Percentiles rank a stretch among this genome's conserved stretches.
phyloP scores from a whole-genome alignment of 2,113 vertebrate genomes.

The Pandion haliaetus region DNA sequence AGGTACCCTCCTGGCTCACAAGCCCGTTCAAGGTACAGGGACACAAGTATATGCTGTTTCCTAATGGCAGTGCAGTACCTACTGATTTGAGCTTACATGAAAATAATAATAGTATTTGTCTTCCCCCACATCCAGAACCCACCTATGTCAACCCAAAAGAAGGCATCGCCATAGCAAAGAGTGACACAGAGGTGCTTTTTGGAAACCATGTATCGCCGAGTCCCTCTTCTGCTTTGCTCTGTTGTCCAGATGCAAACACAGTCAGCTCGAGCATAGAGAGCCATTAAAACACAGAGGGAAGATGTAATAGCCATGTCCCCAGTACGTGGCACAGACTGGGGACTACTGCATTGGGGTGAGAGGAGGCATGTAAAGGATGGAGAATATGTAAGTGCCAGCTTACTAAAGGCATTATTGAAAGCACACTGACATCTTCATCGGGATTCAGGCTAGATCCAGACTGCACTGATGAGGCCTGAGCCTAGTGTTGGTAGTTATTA shows the following conservation, averaged over 20 bases:
- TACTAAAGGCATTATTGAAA: background rate
- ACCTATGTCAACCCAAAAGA: background rate
- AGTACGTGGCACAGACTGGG: fast-evolving
- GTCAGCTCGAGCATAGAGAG: background rate
- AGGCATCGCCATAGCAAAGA: background rate
- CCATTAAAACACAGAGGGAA: background rate
- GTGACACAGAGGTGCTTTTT: background rate
- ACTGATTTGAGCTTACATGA: background rate
- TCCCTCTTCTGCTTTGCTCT: background rate
- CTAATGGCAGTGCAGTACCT: background rate
- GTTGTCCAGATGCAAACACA: background rate
- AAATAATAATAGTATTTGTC: background rate
- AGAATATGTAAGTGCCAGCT: background rate
- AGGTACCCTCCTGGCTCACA: background rate
- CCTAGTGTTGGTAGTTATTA: background rate
- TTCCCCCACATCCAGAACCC: background rate
- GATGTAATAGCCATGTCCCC: background rate
- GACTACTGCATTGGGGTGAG: too few relatives aligned
- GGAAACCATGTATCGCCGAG: fast-evolving
- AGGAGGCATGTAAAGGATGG: background rate
- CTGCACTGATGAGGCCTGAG: too few relatives aligned
- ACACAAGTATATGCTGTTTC: background rate
- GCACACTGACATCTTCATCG: background rate
- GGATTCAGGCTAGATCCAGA: background rate
- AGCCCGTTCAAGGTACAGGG: background rate